phyloP scores from a whole-genome alignment of 2,113 vertebrate species.

The Phodopus roborovskii region DNA sequence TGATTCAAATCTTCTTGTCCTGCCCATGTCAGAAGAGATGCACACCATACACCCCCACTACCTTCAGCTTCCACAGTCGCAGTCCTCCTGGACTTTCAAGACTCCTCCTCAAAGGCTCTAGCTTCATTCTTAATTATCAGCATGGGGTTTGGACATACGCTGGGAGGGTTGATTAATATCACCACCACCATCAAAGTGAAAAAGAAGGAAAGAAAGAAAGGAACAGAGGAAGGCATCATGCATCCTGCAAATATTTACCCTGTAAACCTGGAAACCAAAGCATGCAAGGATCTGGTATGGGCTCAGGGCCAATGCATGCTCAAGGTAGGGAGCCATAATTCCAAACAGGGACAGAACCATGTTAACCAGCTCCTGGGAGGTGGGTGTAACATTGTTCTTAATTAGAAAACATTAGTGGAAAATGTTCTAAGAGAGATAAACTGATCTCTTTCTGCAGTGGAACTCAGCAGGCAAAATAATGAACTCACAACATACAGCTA shows the following conservation, averaged over 20 bases:
- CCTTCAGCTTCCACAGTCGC: not conserved
- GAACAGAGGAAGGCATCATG: not conserved
- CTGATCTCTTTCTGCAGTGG: not conserved
- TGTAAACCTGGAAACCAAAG: not conserved
- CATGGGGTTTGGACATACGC: not conserved
- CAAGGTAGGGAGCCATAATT: not conserved
- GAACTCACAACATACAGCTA: not conserved
- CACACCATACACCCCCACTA: not conserved
- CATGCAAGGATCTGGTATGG: not conserved
- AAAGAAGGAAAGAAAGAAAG: not conserved
- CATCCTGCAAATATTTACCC: not conserved
- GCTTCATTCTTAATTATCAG: not conserved
- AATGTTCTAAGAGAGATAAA: not conserved
- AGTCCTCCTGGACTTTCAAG: not conserved
- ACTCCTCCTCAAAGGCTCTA: not conserved
- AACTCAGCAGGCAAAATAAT: slow-evolving; percentile 37
- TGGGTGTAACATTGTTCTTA: not conserved
- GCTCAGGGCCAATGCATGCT: not conserved
- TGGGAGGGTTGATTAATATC: not conserved
- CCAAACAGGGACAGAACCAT: not conserved
- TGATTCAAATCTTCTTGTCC: too few relatives aligned
- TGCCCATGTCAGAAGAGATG: not conserved
- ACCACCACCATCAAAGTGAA: not conserved
- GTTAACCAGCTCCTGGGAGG: not conserved
- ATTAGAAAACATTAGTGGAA: not conserved